Percentiles rank a stretch among this genome's conserved stretches.
phyloP scores from a whole-genome alignment of 2,888 invertebrate genomes.

The Drosophila emarginata region DNA sequence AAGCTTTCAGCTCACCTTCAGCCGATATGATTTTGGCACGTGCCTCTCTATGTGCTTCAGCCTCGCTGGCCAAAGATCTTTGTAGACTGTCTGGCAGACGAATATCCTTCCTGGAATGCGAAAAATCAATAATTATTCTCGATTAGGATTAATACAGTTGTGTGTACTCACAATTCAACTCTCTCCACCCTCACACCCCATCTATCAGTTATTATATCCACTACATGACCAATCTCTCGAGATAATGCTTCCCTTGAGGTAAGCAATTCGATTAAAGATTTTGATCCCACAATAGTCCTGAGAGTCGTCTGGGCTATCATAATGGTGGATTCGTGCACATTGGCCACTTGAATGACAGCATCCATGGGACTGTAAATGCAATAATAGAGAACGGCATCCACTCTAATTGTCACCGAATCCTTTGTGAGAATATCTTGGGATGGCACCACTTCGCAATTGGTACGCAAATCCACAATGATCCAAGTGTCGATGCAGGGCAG shows the following conservation, averaged over 20 bases:
- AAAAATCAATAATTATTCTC: too few relatives aligned
- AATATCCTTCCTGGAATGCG: constrained; percentile 66
- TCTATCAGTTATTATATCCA: constrained; percentile 92
- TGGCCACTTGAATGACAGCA: constrained; percentile 87
- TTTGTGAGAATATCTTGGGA: constrained; percentile 89
- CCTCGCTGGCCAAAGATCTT: constrained; percentile 74
- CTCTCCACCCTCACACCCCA: constrained; percentile 96
- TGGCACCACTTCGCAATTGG: constrained; percentile 85
- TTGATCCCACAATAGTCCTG: constrained; percentile 94
- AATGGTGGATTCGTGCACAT: constrained; percentile 86
- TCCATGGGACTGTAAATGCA: constrained; percentile 88
- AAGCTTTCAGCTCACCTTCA: constrained; percentile 71
- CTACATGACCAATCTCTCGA: constrained; percentile 90
- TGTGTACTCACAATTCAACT: constrained; percentile 89
- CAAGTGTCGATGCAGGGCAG: constrained; percentile 86
- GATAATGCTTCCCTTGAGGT: constrained; percentile 94
- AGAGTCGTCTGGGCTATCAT: constrained; percentile 91
- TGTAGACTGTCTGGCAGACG: constrained; percentile 63
- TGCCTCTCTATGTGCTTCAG: constrained; percentile 74
- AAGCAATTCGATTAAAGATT: constrained; percentile 93
- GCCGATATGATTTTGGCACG: constrained; percentile 77
- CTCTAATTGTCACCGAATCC: constrained; percentile 95
- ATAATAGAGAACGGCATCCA: constrained; percentile 93
- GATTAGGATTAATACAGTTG: not conserved
- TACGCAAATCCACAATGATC: constrained; percentile 85